Base-by-base conservation (phyloP, 1,140 invertebrate genomes). In the Drosophila punjabiensis region DNA sequence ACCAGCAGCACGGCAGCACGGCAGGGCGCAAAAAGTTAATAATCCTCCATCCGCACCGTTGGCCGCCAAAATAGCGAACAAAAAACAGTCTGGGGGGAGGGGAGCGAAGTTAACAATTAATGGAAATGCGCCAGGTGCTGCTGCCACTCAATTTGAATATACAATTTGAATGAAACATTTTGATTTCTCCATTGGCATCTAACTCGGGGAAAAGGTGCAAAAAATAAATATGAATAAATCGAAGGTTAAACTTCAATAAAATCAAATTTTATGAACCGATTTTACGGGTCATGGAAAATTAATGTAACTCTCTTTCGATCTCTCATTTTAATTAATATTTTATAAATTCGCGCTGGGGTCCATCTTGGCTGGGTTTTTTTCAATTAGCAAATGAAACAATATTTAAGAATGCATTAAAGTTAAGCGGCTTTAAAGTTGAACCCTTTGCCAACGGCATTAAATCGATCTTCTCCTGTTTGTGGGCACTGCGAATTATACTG, bases 101-200 rank as follows among this genome's bases (percentile, higher is more conserved):
- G 18, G 24, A 28, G 67, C 24, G 24, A 24, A 24, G 24, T 70
- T 47, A 18, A 52, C 68, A 71, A 71, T 71, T 71, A 71, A 56
- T 52, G 45, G 35, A 71, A 64, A 47, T 41, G 43, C 33, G 65
- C 24, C 68, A 71, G 65, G 67, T 52, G 67, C 35, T 43, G 55
- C 53, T 50, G 69, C 53, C 67, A 60, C 32, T 71, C 45, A 43
- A 60, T 50, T 60, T 71, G 45, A 52, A 24, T 60, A 35, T 47
- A 48, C 67, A 71, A 39, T 69, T 47, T 58, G 35, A 69, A 56
- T 71, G 50, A 69, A 69, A 69, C 50, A 56, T 71, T 69, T 71
- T 56, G 50, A 69, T 71, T 69, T 70, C 67, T 32, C 9, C 41
- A 32, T 69, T 58, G 65, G 35, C 56, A 30, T 61, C 33, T 53